Evolutionary conservation across 2,113 vertebrate species (phyloP), one percentile per base, ranked within the genome.

Genomic region (Brachyhypopomus occidentalis): DNA sequence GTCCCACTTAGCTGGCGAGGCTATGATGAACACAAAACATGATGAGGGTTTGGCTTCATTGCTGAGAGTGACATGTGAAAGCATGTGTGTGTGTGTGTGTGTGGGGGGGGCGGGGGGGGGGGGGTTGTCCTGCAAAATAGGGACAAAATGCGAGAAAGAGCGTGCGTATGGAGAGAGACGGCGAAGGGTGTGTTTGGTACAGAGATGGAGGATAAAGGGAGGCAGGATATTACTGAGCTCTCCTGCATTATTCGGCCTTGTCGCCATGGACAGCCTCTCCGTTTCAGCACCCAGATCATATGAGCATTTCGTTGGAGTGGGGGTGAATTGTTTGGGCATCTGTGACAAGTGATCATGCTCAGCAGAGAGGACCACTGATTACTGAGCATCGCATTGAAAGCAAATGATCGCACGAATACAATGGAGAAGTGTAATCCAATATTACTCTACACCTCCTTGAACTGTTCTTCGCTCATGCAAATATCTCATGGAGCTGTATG

Each of bases 201-300:
- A 16, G 30, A 77, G 74, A 84, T 84, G 63, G 59, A 55, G 38
- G 48, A 85, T 72, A 75, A 72, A 84, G n/a, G 64, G 56, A 48
- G 41, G 75, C 80, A 85, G 84, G 84, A 85, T 66, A 85, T 85
- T 85, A 79, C 76, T 58, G 23, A 45, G 64, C 76, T 72, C 72
- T 4, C 20, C n/a, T 34, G 58, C 75, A 82, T 85, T 82, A 76
- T 62, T 82, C 3, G 34, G 27, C 67, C 71, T 72, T 63, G 58
- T 85, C 84, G 72, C 78, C 30, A n/a, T 45, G 7, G 23, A 45
- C n/a, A 59, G 34, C 41, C 38, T 83, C 59, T 63, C 36, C 74
- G 19, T 34, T 58, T 62, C 71, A 48, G 30, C 25, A 9, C 64
- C 59, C 55, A 14, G 30, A 75, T 79, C 27, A 63, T 64, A 63